Conservation (phyloP, 2,113 vertebrate species). For the Sylvietta virens region DNA sequence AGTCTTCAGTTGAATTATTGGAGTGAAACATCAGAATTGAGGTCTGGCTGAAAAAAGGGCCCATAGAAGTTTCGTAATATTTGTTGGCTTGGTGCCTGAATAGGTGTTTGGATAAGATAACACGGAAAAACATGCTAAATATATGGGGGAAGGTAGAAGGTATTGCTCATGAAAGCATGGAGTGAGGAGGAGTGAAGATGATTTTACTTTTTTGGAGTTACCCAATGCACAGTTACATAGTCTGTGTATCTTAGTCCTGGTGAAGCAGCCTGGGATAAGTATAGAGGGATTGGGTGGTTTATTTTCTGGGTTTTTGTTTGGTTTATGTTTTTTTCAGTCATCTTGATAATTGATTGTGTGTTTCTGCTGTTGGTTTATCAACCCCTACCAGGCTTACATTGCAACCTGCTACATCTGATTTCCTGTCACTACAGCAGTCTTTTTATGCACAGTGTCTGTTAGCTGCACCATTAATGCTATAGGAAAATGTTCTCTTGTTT, state of each 20-base stretch:
- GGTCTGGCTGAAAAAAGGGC: not conserved
- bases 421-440: not conserved
- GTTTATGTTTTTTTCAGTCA: not conserved
- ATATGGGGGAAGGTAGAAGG: not conserved
- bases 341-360: not conserved
- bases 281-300: not conserved
- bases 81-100: not conserved
- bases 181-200: not conserved
- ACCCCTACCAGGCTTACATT: not conserved
- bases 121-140: not conserved
- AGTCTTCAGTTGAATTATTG: not conserved
- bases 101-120: not conserved
- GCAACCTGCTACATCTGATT: not conserved
- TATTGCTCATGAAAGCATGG: not conserved
- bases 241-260: not conserved
- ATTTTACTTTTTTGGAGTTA: not conserved
- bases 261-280: not conserved
- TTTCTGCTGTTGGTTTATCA: not conserved
- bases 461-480: not conserved
- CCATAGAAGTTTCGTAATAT: not conserved
- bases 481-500: not conserved
- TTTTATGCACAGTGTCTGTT: not conserved
- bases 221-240: not conserved
- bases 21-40: not conserved
- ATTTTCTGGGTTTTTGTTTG: not conserved